Percentiles rank a stretch among this genome's conserved stretches.
Conservation (phyloP, 1,140 invertebrate species). For the Cardiocondyla obscurior region DNA sequence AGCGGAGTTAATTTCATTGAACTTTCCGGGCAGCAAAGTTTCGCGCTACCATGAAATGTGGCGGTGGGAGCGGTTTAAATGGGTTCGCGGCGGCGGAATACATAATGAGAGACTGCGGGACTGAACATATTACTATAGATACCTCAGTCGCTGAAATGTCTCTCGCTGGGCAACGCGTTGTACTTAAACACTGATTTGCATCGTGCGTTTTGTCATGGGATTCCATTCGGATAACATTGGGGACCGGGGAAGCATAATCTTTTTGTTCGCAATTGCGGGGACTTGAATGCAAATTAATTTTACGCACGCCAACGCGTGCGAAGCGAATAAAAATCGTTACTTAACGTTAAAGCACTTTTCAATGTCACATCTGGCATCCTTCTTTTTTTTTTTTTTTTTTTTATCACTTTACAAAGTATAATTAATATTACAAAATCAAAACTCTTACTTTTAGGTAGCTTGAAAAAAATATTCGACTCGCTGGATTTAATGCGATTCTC, state of each 20-base stretch:
- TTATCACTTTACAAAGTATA: too few species aligned
- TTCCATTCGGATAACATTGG: not conserved
- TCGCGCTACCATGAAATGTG: conserved; percentile 72
- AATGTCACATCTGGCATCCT: too few species aligned
- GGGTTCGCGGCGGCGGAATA: conserved; percentile 71
- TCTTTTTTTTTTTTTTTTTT: not conserved
- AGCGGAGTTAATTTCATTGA: conserved; percentile 81
- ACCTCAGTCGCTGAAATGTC: conserved; percentile 44
- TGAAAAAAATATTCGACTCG: not conserved
- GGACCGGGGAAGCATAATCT: conserved; percentile 11
- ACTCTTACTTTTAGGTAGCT: not conserved
- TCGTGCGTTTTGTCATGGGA: conserved; percentile 38
- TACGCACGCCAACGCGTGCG: not conserved
- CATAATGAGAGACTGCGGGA: conserved; percentile 71
- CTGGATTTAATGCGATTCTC: not conserved
- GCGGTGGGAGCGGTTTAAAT: conserved; percentile 63
- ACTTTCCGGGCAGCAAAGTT: conserved; percentile 77
- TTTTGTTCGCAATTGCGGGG: conserved; percentile 13
- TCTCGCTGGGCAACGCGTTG: conserved; percentile 32
- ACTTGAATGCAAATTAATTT: conserved; percentile 44
- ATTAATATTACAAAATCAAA: not conserved
- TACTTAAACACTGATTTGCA: conserved; percentile 48
- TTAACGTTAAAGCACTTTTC: not conserved
- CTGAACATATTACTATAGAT: conserved; percentile 70
- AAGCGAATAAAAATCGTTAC: too few species aligned